Evolutionary conservation across 1,140 invertebrate species (phyloP), one percentile per base, ranked within the genome.

Genomic region (Holotrichia oblita): DNA sequence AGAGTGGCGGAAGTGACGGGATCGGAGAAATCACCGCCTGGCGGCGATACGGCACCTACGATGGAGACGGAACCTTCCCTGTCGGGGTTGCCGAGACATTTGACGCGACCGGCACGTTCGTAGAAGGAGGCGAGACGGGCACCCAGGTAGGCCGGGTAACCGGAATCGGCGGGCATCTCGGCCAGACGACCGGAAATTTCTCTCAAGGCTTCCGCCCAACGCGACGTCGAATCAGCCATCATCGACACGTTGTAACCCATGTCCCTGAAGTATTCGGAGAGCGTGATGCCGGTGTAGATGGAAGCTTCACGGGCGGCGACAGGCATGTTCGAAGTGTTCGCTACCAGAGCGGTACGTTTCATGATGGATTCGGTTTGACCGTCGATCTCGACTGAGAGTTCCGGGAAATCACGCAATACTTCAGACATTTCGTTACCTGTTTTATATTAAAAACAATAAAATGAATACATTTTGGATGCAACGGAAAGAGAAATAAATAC

Each of bases 161-260:
- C 99, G 79, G 98, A 96, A 90, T 97, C 97, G 81, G 99, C 99
- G 89, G 99, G 99, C 99, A 99, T 99, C 92, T 99, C 99, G 89
- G 98, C 99, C 84, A 99, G 91, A 92, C 99, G 97, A 89, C 98
- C 84, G 2, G 98, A 99, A 89, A 99, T 99, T 94, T 99, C 99
- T 93, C 99, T 93, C 86, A 99, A 91, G 84, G 98, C 98, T 89
- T 99, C 99, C 76, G 99, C 99, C 99, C 99, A 99, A 90, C 99
- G 96, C 22, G 98, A 99, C 12, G 99, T 99, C n/a, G 98, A 99
- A 89, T 99, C 99, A 84, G 99, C 99, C 99, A 99, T 99, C 99
- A 99, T 99, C 77, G 98, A 98, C 34, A 99, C 98, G 87, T 99
- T 98, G 91, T 99, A 99, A 88, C 99, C 99, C 98, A 99, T 99